Base-by-base conservation (phyloP, 2,113 vertebrate species). In the Scopus umbretta region DNA sequence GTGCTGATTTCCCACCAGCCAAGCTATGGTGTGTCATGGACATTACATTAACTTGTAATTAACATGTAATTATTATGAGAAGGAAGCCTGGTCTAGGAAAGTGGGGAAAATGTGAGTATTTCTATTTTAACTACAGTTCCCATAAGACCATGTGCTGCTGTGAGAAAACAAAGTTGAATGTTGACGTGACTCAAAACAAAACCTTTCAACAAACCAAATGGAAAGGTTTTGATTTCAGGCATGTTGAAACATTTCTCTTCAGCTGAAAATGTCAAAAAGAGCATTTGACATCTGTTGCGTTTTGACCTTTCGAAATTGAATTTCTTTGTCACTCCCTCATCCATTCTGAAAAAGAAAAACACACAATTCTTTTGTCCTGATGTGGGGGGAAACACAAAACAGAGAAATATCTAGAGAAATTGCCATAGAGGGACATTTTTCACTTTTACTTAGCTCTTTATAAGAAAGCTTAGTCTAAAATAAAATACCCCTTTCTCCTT, bases 231-330 rank as follows among this genome's bases (percentile, higher is more conserved):
- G 91, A 91, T 97, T 96, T 96, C 94, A 94, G 84, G 78, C 87
- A 0, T 72, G 88, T 92, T 3, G 18, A 95, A 96, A 95, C 88
- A 88, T 97, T 96, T 94, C 93, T 96, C 82, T 94, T 92, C 96
- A 55, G 63, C 83, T 85, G 97, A 89, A 97, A 92, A 96, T 95
- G 94, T 96, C 92, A 94, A 80, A 96, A 95, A 91, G 80, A 94
- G 91, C 92, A 66, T 92, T 96, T 96, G 96, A 96, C 96, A 95
- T 97, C 96, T 97, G 96, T 73, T 96, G 70, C 89, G 83, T 87
- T 96, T 40, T 95, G 96, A 95, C 96, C 96, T 96, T 97, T 97
- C 91, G 78, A 96, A 96, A 95, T 87, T 94, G 92, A 90, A 94
- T 94, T 94, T 96, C 93, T 94, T 73, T 91, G 87, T 92, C 18